Conservation (phyloP, 2,888 invertebrate genomes). For the Lepidochrysops patricia region DNA sequence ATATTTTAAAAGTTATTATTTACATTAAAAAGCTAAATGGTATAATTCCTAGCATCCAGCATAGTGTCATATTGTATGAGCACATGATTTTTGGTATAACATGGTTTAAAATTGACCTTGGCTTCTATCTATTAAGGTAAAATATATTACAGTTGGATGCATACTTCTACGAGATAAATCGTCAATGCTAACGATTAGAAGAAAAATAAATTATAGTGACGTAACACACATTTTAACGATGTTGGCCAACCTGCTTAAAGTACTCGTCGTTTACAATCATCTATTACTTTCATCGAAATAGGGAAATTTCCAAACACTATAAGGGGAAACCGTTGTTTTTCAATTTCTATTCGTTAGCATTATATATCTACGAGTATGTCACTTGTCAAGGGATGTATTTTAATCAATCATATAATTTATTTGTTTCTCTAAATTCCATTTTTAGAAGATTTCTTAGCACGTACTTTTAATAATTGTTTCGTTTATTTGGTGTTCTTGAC, state of each 20-base stretch:
- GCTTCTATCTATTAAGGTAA: constrained; percentile 19
- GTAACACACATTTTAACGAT: no score
- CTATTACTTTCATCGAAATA: no score
- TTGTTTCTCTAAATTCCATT: neutral
- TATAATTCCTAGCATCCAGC: constrained; percentile 14
- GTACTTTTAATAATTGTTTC: neutral
- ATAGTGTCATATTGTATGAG: constrained; percentile 27
- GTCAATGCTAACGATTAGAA: neutral
- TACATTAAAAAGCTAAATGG: neutral
- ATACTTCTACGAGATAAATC: neutral
- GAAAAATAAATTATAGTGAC: neutral
- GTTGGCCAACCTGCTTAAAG: no score
- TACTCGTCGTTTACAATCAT: no score
- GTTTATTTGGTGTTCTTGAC: neutral
- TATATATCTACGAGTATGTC: no score
- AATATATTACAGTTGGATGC: neutral
- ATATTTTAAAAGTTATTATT: neutral
- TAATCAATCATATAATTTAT: no score
- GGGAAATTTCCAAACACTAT: no score
- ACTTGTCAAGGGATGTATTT: no score
- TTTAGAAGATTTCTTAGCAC: neutral
- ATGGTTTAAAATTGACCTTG: constrained; percentile 60
- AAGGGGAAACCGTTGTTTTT: neutral
- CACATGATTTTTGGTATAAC: constrained; percentile 38
- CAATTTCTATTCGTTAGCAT: neutral